Conservation (phyloP, 2,888 invertebrate genomes). For the Uloborus plumipes region DNA sequence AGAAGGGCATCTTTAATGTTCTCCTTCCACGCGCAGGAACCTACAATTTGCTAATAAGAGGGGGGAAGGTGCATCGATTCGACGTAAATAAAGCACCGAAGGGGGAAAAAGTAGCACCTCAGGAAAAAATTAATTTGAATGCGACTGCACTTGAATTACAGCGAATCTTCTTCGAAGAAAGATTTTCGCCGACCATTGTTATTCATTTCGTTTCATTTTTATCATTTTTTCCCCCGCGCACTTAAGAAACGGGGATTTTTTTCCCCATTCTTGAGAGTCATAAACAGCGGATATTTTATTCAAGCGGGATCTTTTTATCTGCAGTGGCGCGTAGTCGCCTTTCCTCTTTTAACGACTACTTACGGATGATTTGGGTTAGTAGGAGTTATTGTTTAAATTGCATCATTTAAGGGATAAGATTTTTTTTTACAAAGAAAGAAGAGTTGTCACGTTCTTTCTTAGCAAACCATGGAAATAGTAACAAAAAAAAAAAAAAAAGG, state of each 20-base stretch:
- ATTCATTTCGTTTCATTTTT: constrained; percentile 46
- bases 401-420: constrained; percentile 47
- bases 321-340: not conserved
- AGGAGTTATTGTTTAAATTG: constrained; percentile 56
- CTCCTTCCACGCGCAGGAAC: too few relatives aligned
- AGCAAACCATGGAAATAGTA: too few relatives aligned
- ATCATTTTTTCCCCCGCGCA: not conserved
- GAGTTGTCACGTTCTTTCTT: too few relatives aligned
- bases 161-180: too few relatives aligned
- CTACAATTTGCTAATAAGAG: constrained; percentile 18
- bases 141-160: constrained; percentile 4
- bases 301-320: too few relatives aligned
- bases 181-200: constrained; percentile 36
- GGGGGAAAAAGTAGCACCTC: not conserved
- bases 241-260: too few relatives aligned
- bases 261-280: too few relatives aligned
- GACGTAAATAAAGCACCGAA: too few relatives aligned
- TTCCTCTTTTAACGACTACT: constrained; percentile 51
- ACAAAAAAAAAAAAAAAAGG: too few relatives aligned
- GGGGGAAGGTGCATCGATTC: too few relatives aligned
- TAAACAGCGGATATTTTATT: too few relatives aligned
- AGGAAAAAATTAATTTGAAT: constrained; percentile 58
- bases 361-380: constrained; percentile 39
- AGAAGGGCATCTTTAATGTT: too few relatives aligned
- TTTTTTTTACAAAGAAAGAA: constrained; percentile 24